A percentile compares a stretch with the other conserved stretches of the same genome.
These are phyloP conservation scores for Phyllotreta striolata DNA, from an alignment of 2,888 invertebrate genomes.

Conservation along the genomic window DNA sequence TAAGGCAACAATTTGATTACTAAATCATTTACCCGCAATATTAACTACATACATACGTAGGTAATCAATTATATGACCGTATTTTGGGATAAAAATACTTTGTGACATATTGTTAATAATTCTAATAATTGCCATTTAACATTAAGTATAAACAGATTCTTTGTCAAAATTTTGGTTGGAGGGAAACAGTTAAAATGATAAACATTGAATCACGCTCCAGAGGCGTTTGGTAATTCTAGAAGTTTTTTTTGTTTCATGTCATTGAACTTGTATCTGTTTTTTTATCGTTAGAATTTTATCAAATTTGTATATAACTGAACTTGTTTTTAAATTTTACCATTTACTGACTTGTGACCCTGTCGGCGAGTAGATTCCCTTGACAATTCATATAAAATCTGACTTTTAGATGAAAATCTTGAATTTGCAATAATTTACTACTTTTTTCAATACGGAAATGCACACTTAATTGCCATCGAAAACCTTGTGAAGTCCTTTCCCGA, in stretches of 20 bases:
- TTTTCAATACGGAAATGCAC: constrained; percentile 18
- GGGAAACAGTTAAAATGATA: neutral
- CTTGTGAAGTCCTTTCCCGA: constrained; percentile 22
- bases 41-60: neutral
- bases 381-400: constrained; percentile 14
- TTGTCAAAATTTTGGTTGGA: constrained; percentile 1
- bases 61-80: neutral
- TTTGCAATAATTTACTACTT: constrained; percentile 19
- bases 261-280: constrained; percentile 7
- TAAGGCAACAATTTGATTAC: neutral
- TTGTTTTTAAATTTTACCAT: constrained; percentile 7
- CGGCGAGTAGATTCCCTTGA: constrained; percentile 22
- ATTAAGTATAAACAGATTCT: constrained; percentile 2
- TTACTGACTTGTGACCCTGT: constrained; percentile 21
- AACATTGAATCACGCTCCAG: constrained; percentile 2
- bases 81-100: constrained; percentile 4
- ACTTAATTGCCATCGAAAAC: constrained; percentile 16
- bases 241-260: constrained; percentile 3
- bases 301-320: neutral
- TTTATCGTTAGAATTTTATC: constrained; percentile 2
- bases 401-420: constrained; percentile 17
- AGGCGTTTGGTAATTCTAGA: constrained; percentile 14
- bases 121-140: neutral
- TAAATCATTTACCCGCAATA: neutral
- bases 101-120: constrained; percentile 7